Evolutionary conservation across 2,113 vertebrate genomes (phyloP), one percentile per base, ranked within the genome.

Genomic region (Solea solea): DNA sequence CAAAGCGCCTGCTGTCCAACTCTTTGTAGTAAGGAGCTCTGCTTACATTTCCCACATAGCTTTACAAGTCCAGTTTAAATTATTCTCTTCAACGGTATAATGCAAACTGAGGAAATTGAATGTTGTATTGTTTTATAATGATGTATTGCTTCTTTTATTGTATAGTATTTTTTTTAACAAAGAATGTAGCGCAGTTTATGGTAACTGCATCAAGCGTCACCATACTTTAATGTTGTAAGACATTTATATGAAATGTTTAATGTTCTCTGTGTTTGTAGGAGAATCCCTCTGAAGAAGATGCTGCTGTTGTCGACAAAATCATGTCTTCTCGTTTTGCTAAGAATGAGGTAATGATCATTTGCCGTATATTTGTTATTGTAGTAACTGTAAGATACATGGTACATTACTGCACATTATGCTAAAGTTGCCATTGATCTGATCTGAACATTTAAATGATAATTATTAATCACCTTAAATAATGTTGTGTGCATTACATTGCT

Each of bases 291-390:
- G 98, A 99, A 88, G 98, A 99, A 89, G 98, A 99, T 81, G 98
- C 95, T 76, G 97, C 97, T 40, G 96, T 99, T 90, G 98, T 99
- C 70, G 98, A 99, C 90, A 99, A 99, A 93, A 98, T 99, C 85
- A 93, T 99, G 86, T 96, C 97, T 41, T 97, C 95, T 56, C 96
- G 95, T 44, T 74, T 94, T n/a, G 64, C 91, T 48, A 99, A 99
- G 90, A 98, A 97, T 56, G 98, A 99, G 94, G 98, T 99, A 94
- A 63, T 97, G 93, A 62, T 5, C 11, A 21, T 34, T 65, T 39
- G 25, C 42, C 6, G 42, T 10, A 6, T 44, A 21, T 15, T 12
- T 9, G 0, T 64, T 45, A 27, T 49, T 46, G 27, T 15, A 49
- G 9, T 64, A 15, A 45, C 39, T 39, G 4, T 59, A 49, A 34